These are phyloP conservation scores for Perithous albicinctus DNA, from an alignment of 2,888 invertebrate species.

Conservation along the genomic window DNA sequence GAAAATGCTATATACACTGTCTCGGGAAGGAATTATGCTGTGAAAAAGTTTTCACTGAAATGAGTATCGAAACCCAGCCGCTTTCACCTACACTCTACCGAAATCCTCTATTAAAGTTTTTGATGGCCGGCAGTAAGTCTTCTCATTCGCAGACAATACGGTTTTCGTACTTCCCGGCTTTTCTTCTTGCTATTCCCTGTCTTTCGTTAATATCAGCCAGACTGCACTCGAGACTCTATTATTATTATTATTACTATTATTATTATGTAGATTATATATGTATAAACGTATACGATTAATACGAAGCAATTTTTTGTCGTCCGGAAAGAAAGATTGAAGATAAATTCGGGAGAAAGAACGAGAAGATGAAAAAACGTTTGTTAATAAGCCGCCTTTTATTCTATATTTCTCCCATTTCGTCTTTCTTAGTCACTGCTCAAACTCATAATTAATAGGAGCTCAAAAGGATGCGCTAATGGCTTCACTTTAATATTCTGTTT, in stretches of 20 bases:
- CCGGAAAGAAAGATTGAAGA: constrained; percentile 42
- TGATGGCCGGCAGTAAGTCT: constrained; percentile 30
- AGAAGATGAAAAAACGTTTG: not conserved
- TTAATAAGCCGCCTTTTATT: constrained; percentile 51
- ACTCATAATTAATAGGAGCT: constrained; percentile 43
- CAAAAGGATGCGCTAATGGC: constrained; percentile 35
- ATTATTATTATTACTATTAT: constrained; percentile 13
- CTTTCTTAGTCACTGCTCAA: constrained; percentile 4
- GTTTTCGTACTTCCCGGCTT: constrained; percentile 4
- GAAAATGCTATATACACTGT: not conserved
- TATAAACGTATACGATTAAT: constrained; percentile 49
- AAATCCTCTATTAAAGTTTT: constrained; percentile 25
- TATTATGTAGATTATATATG: constrained; percentile 4
- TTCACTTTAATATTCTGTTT: constrained; percentile 39
- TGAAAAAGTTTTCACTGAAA: constrained; percentile 16
- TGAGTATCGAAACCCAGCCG: constrained; percentile 12
- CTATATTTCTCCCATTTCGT: constrained; percentile 24
- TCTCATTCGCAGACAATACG: constrained; percentile 33
- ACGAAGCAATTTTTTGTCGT: constrained; percentile 3
- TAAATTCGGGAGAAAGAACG: not conserved
- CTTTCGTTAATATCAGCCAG: constrained; percentile 43
- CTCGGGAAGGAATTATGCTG: not conserved
- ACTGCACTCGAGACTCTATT: constrained; percentile 33
- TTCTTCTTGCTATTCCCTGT: constrained; percentile 29
- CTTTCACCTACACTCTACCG: not conserved